These are phyloP conservation scores for Macrobrachium rosenbergii DNA, from an alignment of 1,140 invertebrate species.

Conservation along the genomic window DNA sequence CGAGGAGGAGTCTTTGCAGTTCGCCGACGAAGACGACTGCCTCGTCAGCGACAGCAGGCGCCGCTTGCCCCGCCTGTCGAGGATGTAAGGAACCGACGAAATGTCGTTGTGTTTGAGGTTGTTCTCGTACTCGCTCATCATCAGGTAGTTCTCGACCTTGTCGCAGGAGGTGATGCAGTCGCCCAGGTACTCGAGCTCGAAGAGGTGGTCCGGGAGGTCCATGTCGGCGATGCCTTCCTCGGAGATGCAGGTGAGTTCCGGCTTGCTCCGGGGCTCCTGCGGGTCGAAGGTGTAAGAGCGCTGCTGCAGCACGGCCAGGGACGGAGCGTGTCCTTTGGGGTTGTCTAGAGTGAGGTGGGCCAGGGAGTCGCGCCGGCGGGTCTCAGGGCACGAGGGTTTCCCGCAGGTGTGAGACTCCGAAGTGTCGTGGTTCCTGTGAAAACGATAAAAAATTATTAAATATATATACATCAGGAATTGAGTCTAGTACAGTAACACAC, in stretches of 20 bases:
- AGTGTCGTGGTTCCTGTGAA: slow-evolving; percentile 71
- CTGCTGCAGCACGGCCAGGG: slow-evolving; percentile 58
- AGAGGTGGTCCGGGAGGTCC: slow-evolving; percentile 84
- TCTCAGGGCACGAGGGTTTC: slow-evolving; percentile 74
- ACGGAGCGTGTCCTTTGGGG: slow-evolving; percentile 11
- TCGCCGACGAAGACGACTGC: slow-evolving; percentile 6
- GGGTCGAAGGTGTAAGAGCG: slow-evolving; percentile 42
- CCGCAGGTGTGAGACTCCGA: slow-evolving; percentile 72
- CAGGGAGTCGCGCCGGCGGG: slow-evolving; percentile 72
- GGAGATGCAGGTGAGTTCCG: slow-evolving; percentile 87
- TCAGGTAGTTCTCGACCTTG: slow-evolving; percentile 89
- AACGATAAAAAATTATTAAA: no score
- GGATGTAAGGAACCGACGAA: slow-evolving; percentile 18
- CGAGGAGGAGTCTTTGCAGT: slow-evolving; percentile 15
- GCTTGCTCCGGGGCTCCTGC: slow-evolving; percentile 67
- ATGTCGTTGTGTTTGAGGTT: slow-evolving; percentile 76
- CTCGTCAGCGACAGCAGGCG: slow-evolving; percentile 28
- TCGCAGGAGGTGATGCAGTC: slow-evolving; percentile 91
- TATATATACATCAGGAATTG: no score
- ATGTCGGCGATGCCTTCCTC: slow-evolving; percentile 88
- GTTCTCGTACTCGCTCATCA: slow-evolving; percentile 89
- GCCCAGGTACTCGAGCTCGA: slow-evolving; percentile 80
- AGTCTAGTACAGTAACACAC: no score
- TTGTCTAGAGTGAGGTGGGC: slow-evolving; percentile 55
- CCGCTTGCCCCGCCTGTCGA: slow-evolving; percentile 37